Base-by-base conservation (phyloP, 1,140 invertebrate genomes). In the Drosophila malerkotliana region DNA sequence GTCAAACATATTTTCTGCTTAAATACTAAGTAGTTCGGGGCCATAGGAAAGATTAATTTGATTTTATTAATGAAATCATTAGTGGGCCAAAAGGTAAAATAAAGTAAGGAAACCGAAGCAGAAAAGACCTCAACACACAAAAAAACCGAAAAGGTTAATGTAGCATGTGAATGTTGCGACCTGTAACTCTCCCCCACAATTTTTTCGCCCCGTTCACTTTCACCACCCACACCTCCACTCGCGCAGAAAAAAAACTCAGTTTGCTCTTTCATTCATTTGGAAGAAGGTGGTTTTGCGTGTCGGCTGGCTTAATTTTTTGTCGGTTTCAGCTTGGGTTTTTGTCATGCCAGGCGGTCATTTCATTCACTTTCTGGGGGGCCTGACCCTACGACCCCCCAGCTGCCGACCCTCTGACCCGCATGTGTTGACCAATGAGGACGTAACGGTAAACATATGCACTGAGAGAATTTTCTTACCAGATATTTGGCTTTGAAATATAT, bases 21-120 rank as follows among this genome's bases (percentile, higher is more conserved):
- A 77, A 77, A 73, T 66, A 59, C 56, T 71, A 71, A 84, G 77
- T 85, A 85, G 81, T 85, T 69, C 34, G 30, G 21, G 53, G 24
- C 62, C 81, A 59, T 59, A 39, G 48, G 51, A 55, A 54, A 64
- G 61, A 63, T 81, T 87, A 84, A 84, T 84, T 84, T 79, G 76
- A 84, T 84, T 84, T 84, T 84, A 77, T 84, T 84, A 84, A 84
- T 85, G 82, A 85, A 87, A 87, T 85, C 81, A 87, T 87, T 85
- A 87, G 81, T 73, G 63, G 45, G 45, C 48, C 44, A 48, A 69
- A 34, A 68, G 63, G 63, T 68, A 56, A 18, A 39, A 30, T 59
- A 78, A 60, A 73, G 58, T 59, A 69, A 54, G 51, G 10, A 26
- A 21, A 34, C 18, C 12, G 44, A n/a, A 55, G 34, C 12, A 10